Evolutionary conservation across 2,888 invertebrate genomes (phyloP).

Genomic region (Tetragonisca angustula): DNA sequence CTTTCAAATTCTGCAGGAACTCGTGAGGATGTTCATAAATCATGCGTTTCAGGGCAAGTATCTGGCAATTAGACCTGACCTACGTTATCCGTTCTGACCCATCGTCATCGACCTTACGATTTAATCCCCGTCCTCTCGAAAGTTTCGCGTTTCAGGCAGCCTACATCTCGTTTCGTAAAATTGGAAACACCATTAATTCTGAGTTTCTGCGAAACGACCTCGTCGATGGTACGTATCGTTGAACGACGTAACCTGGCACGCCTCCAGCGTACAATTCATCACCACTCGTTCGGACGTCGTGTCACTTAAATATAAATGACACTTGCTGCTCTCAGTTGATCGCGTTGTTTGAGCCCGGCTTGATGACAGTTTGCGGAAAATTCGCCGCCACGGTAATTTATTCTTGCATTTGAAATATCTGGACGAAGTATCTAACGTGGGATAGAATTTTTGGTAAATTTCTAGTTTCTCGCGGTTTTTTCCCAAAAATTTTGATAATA

Average conservation of each 20-base stretch:
- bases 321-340: neutral
- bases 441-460: too few species aligned
- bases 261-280: neutral
- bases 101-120: conserved; percentile 18
- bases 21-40: conserved; percentile 58
- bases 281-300: too few species aligned
- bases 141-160: conserved; percentile 10
- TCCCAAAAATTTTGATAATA: too few species aligned
- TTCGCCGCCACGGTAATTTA: too few species aligned
- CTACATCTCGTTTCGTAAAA: neutral
- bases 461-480: too few species aligned
- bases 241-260: neutral
- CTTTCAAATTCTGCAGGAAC: conserved; percentile 19
- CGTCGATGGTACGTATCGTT: neutral
- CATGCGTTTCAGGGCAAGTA: conserved; percentile 40
- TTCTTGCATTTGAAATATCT: too few species aligned
- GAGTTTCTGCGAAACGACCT: too few species aligned
- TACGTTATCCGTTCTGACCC: conserved; percentile 34
- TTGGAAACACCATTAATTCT: neutral
- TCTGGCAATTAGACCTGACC: conserved; percentile 44
- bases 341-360: neutral
- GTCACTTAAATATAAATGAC: neutral
- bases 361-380: too few species aligned
- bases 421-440: too few species aligned
- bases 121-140: conserved; percentile 17